Evolutionary conservation across 53 echinoderm and acorn worm genomes (phyloP).

Genomic region (Astropecten irregularis): DNA sequence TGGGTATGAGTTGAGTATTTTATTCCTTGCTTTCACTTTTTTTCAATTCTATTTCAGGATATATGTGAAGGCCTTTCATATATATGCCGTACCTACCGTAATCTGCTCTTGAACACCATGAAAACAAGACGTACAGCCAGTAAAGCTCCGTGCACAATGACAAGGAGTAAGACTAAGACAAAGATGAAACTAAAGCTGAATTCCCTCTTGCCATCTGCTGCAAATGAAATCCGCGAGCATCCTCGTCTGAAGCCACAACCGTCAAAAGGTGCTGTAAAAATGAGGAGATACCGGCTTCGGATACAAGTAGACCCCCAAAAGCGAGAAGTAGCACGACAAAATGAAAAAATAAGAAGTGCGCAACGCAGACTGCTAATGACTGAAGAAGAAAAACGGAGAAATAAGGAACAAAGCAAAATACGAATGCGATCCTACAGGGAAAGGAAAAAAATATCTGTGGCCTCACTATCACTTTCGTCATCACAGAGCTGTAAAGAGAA

Average conservation of each 20-base stretch:
- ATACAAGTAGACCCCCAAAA: slow-evolving; percentile 39
- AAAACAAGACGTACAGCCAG: no score
- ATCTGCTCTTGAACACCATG: no score
- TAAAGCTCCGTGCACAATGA: no score
- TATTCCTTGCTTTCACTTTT: no score
- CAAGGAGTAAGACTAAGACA: no score
- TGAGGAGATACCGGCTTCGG: no score
- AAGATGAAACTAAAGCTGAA: slow-evolving; percentile 25
- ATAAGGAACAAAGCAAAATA: not conserved
- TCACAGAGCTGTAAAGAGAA: not conserved
- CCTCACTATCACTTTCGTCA: not conserved
- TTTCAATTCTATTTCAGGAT: no score
- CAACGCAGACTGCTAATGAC: slow-evolving; percentile 52
- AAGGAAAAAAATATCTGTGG: not conserved
- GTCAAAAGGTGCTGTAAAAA: no score
- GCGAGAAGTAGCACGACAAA: slow-evolving; percentile 24
- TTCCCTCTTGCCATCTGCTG: slow-evolving; percentile 42
- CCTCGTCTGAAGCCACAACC: slow-evolving; percentile 61
- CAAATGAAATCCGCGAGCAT: slow-evolving; percentile 32
- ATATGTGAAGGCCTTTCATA: no score
- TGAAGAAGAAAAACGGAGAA: slow-evolving; percentile 14
- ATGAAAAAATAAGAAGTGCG: slow-evolving; percentile 13
- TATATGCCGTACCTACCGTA: no score
- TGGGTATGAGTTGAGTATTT: no score
- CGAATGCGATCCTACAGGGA: not conserved